Conservation (phyloP, 2,888 invertebrate genomes). For the Dryobota labecula region DNA sequence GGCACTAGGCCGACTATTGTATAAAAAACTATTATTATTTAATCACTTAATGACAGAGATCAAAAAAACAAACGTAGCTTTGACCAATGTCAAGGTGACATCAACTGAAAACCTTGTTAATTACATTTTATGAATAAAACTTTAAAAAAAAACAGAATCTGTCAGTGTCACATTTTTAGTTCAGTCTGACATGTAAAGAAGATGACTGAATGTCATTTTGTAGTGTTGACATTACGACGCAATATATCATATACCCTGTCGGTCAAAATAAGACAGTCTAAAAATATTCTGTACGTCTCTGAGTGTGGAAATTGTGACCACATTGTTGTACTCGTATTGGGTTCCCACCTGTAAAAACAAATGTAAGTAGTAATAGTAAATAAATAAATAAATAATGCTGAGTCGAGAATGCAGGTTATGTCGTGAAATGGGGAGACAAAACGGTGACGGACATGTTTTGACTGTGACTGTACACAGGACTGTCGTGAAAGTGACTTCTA, state of each 20-base stretch:
- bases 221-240: neutral
- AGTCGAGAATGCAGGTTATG: neutral
- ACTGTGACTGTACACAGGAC: neutral
- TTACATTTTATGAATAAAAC: too few species aligned
- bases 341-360: too few species aligned
- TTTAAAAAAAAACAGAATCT: too few species aligned
- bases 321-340: too few species aligned
- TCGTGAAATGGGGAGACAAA: neutral
- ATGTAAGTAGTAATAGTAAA: too few species aligned
- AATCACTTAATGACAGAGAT: neutral
- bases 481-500: conserved; percentile 8
- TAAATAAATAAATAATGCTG: too few species aligned
- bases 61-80: neutral
- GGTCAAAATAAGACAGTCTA: too few species aligned
- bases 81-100: neutral
- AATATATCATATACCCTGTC: too few species aligned
- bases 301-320: too few species aligned
- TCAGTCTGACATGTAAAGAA: neutral
- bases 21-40: neutral
- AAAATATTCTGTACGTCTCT: too few species aligned
- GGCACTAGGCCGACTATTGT: neutral
- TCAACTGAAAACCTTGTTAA: neutral
- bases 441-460: neutral
- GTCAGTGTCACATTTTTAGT: neutral
- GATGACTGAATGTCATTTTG: neutral